phyloP scores from a whole-genome alignment of 1,140 invertebrate species.

The Stegodyphus mimosarum region DNA sequence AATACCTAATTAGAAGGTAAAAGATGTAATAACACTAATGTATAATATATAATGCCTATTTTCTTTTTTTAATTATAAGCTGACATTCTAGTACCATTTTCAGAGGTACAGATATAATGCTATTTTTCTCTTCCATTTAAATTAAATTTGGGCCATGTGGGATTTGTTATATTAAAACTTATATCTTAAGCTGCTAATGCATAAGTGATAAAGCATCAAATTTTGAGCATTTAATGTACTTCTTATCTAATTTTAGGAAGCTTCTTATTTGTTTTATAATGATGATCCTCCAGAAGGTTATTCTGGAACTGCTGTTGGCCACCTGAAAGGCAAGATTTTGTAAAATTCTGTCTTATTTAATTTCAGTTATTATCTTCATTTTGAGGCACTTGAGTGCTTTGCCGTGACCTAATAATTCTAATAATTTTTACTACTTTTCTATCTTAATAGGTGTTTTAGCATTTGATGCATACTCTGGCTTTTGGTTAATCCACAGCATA shows the following conservation, averaged over 20 bases:
- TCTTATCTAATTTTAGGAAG: conserved; percentile 18
- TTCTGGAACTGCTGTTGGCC: conserved; percentile 29
- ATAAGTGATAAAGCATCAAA: too few species aligned
- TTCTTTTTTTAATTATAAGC: too few species aligned
- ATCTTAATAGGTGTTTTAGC: conserved; percentile 74
- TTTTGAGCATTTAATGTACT: background rate
- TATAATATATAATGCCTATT: too few species aligned
- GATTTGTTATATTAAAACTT: too few species aligned
- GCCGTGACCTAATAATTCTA: conserved; percentile 72
- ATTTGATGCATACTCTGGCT: conserved; percentile 77
- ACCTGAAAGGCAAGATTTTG: conserved; percentile 35
- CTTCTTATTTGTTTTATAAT: conserved; percentile 48
- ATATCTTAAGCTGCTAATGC: too few species aligned
- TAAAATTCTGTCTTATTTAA: background rate
- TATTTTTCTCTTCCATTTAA: too few species aligned
- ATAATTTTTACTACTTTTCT: background rate
- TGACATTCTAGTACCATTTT: too few species aligned
- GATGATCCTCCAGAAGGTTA: conserved; percentile 38
- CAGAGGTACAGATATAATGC: too few species aligned
- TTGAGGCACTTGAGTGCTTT: background rate
- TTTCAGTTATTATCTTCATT: too few species aligned
- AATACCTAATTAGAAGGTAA: too few species aligned
- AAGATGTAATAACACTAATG: too few species aligned
- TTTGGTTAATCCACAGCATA: conserved; percentile 93
- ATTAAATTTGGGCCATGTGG: too few species aligned